phyloP scores from a whole-genome alignment of 2,797 vertebrate species.

The Masticophis lateralis region DNA sequence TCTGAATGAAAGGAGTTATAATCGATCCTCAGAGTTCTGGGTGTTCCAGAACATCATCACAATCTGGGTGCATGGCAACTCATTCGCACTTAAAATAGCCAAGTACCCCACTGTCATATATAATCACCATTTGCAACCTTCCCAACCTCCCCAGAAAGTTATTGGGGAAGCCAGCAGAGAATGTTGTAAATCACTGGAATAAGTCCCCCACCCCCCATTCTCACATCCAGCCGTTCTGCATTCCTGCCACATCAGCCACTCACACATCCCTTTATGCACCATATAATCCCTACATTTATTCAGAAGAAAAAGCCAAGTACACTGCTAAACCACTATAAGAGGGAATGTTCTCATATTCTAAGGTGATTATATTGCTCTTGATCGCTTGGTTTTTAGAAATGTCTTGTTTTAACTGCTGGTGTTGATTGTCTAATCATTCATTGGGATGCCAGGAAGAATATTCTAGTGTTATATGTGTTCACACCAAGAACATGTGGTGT shows the following conservation, averaged over 20 bases:
- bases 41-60: not conserved
- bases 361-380: not conserved
- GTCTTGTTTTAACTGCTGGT: not conserved
- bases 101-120: not conserved
- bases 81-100: not conserved
- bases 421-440: not conserved
- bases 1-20: not conserved
- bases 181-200: not conserved
- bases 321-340: not conserved
- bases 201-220: not conserved
- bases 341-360: not conserved
- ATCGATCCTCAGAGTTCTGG: not conserved
- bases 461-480: slow-evolving; percentile 5
- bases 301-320: not conserved
- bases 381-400: slow-evolving; percentile 2
- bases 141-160: not conserved
- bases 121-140: not conserved
- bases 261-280: not conserved
- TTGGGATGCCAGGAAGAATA: slow-evolving; percentile 19
- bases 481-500: slow-evolving; percentile 15
- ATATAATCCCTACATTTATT: not conserved
- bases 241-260: not conserved
- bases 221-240: not conserved
- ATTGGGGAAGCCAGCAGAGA: not conserved
- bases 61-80: not conserved